phyloP scores from a whole-genome alignment of 2,797 vertebrate species.

The Phrynocephalus vlangalii region DNA sequence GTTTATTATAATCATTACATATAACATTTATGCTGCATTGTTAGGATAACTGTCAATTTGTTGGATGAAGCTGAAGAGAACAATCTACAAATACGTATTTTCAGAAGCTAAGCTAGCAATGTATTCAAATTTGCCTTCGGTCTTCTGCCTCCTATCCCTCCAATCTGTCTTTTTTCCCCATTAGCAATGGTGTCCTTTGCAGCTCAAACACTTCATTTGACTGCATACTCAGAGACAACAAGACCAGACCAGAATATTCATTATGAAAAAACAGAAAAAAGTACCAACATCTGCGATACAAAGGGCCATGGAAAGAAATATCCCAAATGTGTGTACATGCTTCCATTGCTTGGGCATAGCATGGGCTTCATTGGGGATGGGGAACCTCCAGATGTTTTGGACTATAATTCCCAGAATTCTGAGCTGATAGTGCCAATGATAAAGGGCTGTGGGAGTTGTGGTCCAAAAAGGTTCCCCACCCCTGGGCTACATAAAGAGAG shows the following conservation, averaged over 20 bases:
- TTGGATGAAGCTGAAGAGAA: too few species aligned
- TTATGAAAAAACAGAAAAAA: constrained; percentile 1
- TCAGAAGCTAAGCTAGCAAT: constrained; percentile 12
- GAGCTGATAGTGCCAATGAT: too few species aligned
- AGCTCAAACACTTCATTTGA: not conserved
- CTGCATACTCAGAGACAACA: not conserved
- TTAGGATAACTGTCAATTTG: not conserved
- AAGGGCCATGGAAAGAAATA: not conserved
- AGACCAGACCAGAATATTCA: not conserved
- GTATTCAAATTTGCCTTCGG: not conserved
- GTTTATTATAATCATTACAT: too few species aligned
- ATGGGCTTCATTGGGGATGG: not conserved
- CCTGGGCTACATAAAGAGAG: not conserved
- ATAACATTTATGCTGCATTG: not conserved
- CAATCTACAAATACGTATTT: not conserved
- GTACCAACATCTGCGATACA: not conserved
- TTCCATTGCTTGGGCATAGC: not conserved
- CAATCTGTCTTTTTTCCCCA: constrained; percentile 5
- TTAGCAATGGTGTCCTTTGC: not conserved
- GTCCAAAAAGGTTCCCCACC: too few species aligned
- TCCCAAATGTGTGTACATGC: not conserved
- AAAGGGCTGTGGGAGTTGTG: too few species aligned
- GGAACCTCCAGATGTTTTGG: too few species aligned
- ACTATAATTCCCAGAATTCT: too few species aligned
- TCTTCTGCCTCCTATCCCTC: not conserved